Percentiles rank a stretch among this genome's conserved stretches.
phyloP scores from a whole-genome alignment of 2,113 vertebrate genomes.

The Python bivittatus region DNA sequence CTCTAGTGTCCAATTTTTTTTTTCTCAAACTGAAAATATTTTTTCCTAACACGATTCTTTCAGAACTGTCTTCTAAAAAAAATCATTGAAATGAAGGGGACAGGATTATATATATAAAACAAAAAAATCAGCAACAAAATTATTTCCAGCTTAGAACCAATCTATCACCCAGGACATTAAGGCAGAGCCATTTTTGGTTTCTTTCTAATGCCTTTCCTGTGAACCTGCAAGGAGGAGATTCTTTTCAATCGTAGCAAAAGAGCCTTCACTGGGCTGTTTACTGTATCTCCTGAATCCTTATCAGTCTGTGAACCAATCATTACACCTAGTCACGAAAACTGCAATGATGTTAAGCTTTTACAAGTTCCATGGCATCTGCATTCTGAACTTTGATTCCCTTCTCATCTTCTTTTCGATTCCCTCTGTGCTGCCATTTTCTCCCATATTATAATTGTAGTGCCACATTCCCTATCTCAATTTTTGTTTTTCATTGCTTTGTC shows the following conservation, averaged over 20 bases:
- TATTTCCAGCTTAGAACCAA: neutral
- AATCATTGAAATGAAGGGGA: too few relatives aligned
- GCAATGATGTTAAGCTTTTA: neutral
- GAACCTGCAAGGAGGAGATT: neutral
- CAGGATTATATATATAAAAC: neutral
- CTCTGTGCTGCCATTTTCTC: neutral
- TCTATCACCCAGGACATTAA: neutral
- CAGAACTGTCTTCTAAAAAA: neutral
- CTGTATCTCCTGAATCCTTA: neutral
- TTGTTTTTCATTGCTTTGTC: neutral
- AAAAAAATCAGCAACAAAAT: neutral
- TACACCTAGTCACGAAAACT: neutral
- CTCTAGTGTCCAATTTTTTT: neutral
- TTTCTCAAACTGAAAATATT: neutral
- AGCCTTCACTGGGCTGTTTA: neutral
- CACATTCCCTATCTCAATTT: neutral
- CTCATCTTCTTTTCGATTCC: neutral
- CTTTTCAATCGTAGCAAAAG: neutral
- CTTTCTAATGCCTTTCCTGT: neutral
- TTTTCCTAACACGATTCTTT: neutral
- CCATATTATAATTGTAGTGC: neutral
- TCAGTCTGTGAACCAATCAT: neutral
- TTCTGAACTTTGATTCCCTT: neutral
- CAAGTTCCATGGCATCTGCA: neutral
- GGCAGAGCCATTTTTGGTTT: neutral